These are phyloP conservation scores for Anolis carolinensis DNA, from an alignment of 2,113 vertebrate species.

Conservation along the genomic window DNA sequence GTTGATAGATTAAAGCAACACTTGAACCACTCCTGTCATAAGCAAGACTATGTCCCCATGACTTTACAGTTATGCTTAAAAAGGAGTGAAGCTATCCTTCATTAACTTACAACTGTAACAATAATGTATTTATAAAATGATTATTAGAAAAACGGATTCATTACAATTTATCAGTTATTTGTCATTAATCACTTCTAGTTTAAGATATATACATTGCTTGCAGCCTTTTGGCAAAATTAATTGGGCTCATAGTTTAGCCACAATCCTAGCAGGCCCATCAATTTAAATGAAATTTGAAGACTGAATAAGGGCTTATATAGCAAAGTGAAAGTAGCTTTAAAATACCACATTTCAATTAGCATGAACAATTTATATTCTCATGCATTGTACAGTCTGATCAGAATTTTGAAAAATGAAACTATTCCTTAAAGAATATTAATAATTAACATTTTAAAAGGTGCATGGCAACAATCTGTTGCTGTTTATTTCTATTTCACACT, in stretches of 20 bases:
- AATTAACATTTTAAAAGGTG: neutral
- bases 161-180: no score
- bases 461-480: conserved; percentile 3
- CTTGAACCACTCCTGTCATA: no score
- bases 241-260: neutral
- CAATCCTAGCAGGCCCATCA: neutral
- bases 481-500: conserved; percentile 10
- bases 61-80: no score
- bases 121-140: no score
- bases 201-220: no score
- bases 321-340: neutral
- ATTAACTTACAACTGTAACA: no score
- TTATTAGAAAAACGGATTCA: no score
- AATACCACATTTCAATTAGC: neutral
- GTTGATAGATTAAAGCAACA: no score
- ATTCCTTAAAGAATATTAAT: neutral
- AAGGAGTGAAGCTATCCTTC: no score
- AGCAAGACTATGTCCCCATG: no score
- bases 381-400: neutral
- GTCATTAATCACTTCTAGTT: no score
- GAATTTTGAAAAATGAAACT: conserved; percentile 4
- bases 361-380: neutral
- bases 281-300: neutral
- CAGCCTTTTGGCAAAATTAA: no score
- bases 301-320: neutral